These are phyloP conservation scores for Orthochromis malagaraziensis DNA, from an alignment of 2,113 vertebrate genomes.

Conservation along the genomic window DNA sequence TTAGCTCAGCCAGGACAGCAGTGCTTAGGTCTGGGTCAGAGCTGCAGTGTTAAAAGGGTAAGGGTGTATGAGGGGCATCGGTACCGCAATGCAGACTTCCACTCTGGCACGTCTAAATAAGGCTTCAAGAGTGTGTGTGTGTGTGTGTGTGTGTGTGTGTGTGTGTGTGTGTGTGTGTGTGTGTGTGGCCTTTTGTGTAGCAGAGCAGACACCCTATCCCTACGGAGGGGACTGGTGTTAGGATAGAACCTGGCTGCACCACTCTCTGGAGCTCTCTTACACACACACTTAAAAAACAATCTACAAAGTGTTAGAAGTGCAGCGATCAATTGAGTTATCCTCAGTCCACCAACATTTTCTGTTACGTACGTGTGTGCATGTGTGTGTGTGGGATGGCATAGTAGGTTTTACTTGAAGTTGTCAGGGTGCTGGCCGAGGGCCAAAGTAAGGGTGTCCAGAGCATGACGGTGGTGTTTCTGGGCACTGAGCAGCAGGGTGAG, in stretches of 20 bases:
- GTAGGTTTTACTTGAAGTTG: constrained; percentile 84
- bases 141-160: constrained; percentile 17
- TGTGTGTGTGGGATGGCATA: neutral
- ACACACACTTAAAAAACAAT: neutral
- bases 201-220: constrained; percentile 50
- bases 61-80: constrained; percentile 29
- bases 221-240: constrained; percentile 10
- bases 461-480: constrained; percentile 90
- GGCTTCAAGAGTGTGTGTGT: constrained; percentile 21
- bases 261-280: neutral
- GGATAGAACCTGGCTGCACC: constrained; percentile 14
- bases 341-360: neutral
- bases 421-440: constrained; percentile 87
- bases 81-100: constrained; percentile 54
- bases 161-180: constrained; percentile 1
- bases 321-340: neutral
- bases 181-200: constrained; percentile 18
- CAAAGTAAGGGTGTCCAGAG: constrained; percentile 84
- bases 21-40: neutral
- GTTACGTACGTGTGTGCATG: neutral
- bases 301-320: neutral
- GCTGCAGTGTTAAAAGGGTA: constrained; percentile 42
- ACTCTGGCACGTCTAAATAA: constrained; percentile 59
- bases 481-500: constrained; percentile 90
- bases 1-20: neutral